These are phyloP conservation scores for Microplitis demolitor DNA, from an alignment of 1,140 invertebrate species.

Conservation along the genomic window DNA sequence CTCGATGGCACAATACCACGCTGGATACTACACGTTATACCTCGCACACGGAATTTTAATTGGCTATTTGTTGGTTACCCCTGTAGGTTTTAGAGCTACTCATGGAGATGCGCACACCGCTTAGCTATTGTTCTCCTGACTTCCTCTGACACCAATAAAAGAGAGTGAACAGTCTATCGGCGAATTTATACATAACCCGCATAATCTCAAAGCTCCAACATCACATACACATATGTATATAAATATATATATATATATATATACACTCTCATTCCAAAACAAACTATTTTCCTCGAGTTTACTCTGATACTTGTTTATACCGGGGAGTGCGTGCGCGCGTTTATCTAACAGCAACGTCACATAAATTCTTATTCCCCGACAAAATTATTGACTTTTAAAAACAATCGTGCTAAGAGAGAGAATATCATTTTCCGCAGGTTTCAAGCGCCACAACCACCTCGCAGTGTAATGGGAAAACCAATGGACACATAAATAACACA, in stretches of 20 bases:
- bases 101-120: background rate
- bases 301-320: too few species aligned
- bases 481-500: background rate
- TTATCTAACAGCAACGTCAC: background rate
- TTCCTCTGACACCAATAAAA: slow-evolving; percentile 13
- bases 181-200: background rate
- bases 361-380: background rate
- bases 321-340: background rate
- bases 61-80: slow-evolving; percentile 27
- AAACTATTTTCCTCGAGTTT: too few species aligned
- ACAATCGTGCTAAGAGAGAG: background rate
- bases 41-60: slow-evolving; percentile 28
- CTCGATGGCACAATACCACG: background rate
- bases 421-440: background rate
- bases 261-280: too few species aligned
- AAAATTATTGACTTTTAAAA: background rate
- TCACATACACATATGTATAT: too few species aligned
- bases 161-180: slow-evolving; percentile 1
- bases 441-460: too few species aligned
- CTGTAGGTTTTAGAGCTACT: background rate
- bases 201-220: too few species aligned
- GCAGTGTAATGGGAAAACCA: background rate
- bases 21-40: slow-evolving; percentile 7
- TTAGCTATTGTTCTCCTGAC: slow-evolving; percentile 16
- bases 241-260: too few species aligned